Conservation (phyloP, 2,888 invertebrate genomes). For the Dryocosmus kuriphilus region DNA sequence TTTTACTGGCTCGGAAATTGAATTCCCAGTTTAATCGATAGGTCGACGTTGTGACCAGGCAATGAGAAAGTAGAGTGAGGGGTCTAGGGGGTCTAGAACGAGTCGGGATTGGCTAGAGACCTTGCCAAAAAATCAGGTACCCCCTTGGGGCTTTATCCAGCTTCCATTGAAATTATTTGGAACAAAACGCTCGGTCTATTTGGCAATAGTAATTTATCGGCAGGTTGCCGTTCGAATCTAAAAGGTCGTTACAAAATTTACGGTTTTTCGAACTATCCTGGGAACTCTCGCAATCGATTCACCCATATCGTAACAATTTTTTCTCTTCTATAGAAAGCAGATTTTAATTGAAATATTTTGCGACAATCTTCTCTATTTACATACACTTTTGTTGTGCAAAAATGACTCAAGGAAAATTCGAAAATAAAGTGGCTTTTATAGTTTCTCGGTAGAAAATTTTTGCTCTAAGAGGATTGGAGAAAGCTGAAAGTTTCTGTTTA, state of each 20-base stretch:
- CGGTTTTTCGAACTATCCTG: conserved; percentile 12
- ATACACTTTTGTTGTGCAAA: not conserved
- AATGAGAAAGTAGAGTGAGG: conserved; percentile 17
- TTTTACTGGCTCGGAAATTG: conserved; percentile 2
- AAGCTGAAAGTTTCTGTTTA: not conserved
- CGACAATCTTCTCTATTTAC: not conserved
- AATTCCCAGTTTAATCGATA: conserved; percentile 28
- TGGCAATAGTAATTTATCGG: conserved; percentile 19
- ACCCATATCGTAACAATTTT: not conserved
- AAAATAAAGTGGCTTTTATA: not conserved
- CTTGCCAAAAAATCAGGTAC: conserved; percentile 24
- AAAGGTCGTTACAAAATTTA: conserved; percentile 19
- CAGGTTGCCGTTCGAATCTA: not conserved
- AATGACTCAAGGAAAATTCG: not conserved
- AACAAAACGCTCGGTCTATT: conserved; percentile 11
- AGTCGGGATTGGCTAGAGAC: not conserved
- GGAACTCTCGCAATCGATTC: not conserved
- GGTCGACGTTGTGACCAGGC: conserved; percentile 23
- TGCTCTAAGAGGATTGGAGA: not conserved
- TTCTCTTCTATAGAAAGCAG: not conserved
- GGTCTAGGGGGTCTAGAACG: not conserved
- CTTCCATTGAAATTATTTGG: conserved; percentile 17
- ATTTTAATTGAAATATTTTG: not conserved
- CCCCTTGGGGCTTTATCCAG: conserved; percentile 14
- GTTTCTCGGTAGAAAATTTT: not conserved